Evolutionary conservation across 2,113 vertebrate species (phyloP).

Genomic region (Theristicus caerulescens): DNA sequence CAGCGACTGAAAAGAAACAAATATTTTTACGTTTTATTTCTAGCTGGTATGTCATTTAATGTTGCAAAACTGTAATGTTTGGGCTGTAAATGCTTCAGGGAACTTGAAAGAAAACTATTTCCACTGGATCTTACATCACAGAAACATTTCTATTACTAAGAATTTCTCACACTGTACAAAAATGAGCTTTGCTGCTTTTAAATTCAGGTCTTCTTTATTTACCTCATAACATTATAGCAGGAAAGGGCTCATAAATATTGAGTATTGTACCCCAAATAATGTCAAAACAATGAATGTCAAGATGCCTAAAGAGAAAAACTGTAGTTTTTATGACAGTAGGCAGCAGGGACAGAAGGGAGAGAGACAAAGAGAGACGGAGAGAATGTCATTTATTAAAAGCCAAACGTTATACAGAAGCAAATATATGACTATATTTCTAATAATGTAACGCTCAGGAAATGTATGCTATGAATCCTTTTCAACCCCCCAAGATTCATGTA

Average conservation of each 20-base stretch:
- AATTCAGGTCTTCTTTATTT: not conserved
- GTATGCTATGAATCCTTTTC: not conserved
- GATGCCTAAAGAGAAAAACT: not conserved
- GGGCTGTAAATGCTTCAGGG: not conserved
- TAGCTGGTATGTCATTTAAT: not conserved
- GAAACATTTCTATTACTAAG: not conserved
- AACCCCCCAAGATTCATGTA: not conserved
- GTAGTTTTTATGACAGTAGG: not conserved
- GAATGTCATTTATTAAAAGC: not conserved
- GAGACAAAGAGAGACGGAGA: not conserved
- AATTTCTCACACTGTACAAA: constrained; percentile 2
- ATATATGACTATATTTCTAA: not conserved
- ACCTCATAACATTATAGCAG: not conserved
- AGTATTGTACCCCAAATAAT: not conserved
- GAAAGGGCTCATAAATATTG: not conserved
- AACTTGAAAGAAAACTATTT: not conserved
- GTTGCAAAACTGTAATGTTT: not conserved
- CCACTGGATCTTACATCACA: not conserved
- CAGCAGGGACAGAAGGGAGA: not conserved
- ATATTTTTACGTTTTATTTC: not conserved
- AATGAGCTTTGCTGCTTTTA: not conserved
- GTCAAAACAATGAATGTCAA: not conserved
- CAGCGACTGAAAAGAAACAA: not conserved
- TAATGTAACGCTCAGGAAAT: not conserved
- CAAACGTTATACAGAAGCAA: not conserved